Evolutionary conservation across 2,888 invertebrate genomes (phyloP), one percentile per base, ranked within the genome.

Genomic region (Dendrolimus pini): DNA sequence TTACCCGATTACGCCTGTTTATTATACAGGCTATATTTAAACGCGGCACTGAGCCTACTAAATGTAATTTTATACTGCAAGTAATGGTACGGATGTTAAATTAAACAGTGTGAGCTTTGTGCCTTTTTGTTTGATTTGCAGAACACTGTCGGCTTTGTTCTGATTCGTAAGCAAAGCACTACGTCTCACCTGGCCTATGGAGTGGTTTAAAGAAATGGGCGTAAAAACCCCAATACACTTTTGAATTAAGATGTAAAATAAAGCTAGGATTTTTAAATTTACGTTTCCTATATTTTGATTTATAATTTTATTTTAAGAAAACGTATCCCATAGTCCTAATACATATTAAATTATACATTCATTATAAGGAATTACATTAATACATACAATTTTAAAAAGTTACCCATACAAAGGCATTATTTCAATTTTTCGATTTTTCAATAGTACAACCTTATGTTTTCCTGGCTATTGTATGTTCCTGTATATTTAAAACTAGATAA

Each of bases 121-220:
- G 62, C 55, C 58, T 60, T 68, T 65, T 66, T 65, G 65, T 69
- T 64, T 56, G 58, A 54, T 57, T 60, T 56, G 56, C 55, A 54
- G 60, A 66, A 67, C 64, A 69, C 59, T 61, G 59, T 55, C 41
- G 56, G 61, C 67, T 64, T 65, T 69, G 69, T 65, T 55, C 58
- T 58, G 14, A 54, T 59, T 64, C 62, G 63, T 65, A 64, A 62
- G 62, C 62, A 57, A 59, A 54, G n/a, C 8, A 41, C 30, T 56
- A 12, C 62, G 56, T 30, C 55, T 59, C 67, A 67, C 67, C 67
- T 67, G 67, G 65, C 62, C 60, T 6, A 3, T 30, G 30, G 47
- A 9, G 47, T 10, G 47, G 9, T 47, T 10, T 47, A 7, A 12
- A 47, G 47, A 47, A 47, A 47, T 47, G 12, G 9, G 12, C 6